Evolutionary conservation across 2,888 invertebrate genomes (phyloP).

Genomic region (Eupsilia transversa): DNA sequence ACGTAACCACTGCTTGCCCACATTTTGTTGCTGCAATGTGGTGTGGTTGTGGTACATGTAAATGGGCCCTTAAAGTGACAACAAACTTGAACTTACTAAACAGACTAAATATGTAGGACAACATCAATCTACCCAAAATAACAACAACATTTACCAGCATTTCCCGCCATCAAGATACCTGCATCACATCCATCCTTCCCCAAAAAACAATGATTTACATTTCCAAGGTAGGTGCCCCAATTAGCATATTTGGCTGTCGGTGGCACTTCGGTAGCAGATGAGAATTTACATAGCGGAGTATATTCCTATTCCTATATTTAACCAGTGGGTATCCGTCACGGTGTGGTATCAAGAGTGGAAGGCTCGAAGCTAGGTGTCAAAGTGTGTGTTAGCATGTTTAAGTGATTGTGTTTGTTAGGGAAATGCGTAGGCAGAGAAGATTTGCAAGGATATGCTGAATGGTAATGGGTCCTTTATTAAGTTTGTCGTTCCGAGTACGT

Average conservation of each 20-base stretch:
- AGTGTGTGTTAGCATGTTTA: constrained; percentile 51
- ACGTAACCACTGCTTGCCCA: background rate
- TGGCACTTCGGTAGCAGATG: constrained; percentile 42
- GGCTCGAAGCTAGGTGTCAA: constrained; percentile 24
- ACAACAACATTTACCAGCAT: constrained; percentile 12
- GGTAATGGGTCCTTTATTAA: background rate
- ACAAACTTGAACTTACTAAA: background rate
- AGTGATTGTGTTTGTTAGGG: constrained; percentile 42
- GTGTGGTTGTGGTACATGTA: background rate
- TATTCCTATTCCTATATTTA: constrained; percentile 34
- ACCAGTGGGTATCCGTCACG: constrained; percentile 37
- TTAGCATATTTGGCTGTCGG: constrained; percentile 60
- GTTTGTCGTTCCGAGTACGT: background rate
- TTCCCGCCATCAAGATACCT: constrained; percentile 16
- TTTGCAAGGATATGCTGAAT: background rate
- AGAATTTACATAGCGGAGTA: constrained; percentile 58
- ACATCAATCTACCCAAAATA: background rate
- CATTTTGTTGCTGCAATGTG: background rate
- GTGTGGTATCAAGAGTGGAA: constrained; percentile 10
- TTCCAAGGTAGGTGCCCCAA: constrained; percentile 55
- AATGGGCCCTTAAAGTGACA: background rate
- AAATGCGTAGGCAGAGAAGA: background rate
- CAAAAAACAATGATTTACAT: constrained; percentile 68
- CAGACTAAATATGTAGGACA: background rate
- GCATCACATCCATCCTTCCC: constrained; percentile 11